A percentile compares a stretch with the other conserved stretches of the same genome.
phyloP scores from a whole-genome alignment of 2,113 vertebrate genomes.

The Proterorhinus semilunaris region DNA sequence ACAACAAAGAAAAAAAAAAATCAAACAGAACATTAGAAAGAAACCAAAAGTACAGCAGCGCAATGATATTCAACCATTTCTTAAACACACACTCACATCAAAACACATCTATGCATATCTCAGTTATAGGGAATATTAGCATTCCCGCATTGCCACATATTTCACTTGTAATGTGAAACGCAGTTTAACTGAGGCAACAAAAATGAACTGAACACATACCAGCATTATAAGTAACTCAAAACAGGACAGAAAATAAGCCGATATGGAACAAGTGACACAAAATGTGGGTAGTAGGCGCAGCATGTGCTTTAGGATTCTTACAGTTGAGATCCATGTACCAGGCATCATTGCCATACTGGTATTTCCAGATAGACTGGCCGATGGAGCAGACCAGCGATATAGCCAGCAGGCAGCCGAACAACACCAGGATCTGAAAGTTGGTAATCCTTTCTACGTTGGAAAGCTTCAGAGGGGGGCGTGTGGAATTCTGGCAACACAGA shows the following conservation, averaged over 20 bases:
- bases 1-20: conserved; percentile 77
- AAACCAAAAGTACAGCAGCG: conserved; percentile 78
- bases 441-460: conserved; percentile 98
- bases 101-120: conserved; percentile 74
- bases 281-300: conserved; percentile 64
- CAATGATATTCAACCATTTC: conserved; percentile 83
- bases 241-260: conserved; percentile 71
- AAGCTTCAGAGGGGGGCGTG: conserved; percentile 93
- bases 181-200: conserved; percentile 73
- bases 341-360: conserved; percentile 85
- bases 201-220: conserved; percentile 69
- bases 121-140: conserved; percentile 68
- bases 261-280: conserved; percentile 73
- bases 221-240: conserved; percentile 71
- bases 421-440: conserved; percentile 95
- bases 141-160: conserved; percentile 79
- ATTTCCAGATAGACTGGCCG: conserved; percentile 95
- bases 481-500: conserved; percentile 86
- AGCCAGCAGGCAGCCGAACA: conserved; percentile 94
- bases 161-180: conserved; percentile 77
- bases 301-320: conserved; percentile 77
- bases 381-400: conserved; percentile 96
- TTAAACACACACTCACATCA: conserved; percentile 66
- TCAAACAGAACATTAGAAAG: conserved; percentile 81
- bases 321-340: conserved; percentile 98